Base-by-base conservation (phyloP, 2,888 invertebrate genomes). In the Ennomos fuscantarius region DNA sequence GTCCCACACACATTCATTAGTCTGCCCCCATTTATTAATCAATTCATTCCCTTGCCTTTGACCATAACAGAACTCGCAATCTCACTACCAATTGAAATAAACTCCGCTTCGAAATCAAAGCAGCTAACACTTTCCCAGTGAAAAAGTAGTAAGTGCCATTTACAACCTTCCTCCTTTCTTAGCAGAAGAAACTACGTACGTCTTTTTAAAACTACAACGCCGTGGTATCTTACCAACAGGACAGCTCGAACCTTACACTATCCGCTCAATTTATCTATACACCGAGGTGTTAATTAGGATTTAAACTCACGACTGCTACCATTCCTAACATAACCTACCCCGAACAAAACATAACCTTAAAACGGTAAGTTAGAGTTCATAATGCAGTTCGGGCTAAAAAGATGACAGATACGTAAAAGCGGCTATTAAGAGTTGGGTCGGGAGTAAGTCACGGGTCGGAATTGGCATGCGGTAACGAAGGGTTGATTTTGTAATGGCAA, bases 251-350 rank as follows among this genome's bases (percentile, higher is more conserved):
- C 72, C 63, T 66, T 75, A 73, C 80, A 75, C 76, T 86, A 92
- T 92, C 92, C 62, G 43, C 72, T 76, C 91, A 89, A 90, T 91
- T 92, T 91, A 92, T 92, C 91, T 85, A 73, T 75, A 78, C 78
- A 78, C 78, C 71, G 76, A 89, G 87, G 92, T 91, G 91, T 92
- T 92, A 92, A 92, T 92, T 92, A 92, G 87, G 82, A 78, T 83
- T 82, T 78, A 84, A 82, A 84, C 90, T 90, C 91, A 92, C 91
- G 91, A 91, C 89, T 85, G 79, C 79, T 80, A 78, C 82, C 79
- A 82, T 82, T 81, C 78, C 71, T 75, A 70, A 67, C 48, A 60
- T 15, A 34, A 50, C 34, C 1, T 37, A 53, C n/a, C 10, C 12
- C 60, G 59, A 62, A 50, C 55, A 41, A 81, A 74, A 72, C 50